Evolutionary conservation across 2,113 vertebrate species (phyloP), one percentile per base, ranked within the genome.

Genomic region (Naja naja): DNA sequence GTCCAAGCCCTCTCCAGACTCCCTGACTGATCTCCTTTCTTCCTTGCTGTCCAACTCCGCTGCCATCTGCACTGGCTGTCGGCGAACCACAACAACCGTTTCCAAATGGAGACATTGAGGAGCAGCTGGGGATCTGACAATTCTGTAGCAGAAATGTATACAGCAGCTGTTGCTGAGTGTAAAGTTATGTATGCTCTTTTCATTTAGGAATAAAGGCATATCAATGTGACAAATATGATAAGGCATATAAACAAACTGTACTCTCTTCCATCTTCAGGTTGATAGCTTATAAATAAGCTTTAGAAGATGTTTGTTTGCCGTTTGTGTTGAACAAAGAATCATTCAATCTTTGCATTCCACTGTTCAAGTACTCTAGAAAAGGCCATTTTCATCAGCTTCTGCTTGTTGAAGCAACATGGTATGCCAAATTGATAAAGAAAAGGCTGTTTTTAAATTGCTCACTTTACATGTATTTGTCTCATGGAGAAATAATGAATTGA

Each of bases 61-160:
- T 49, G 8, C 8, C 7, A n/a, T n/a, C n/a, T n/a, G n/a, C n/a
- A n/a, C n/a, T n/a, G 47, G 47, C 47, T 49, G 47, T 8, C 7
- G 47, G 47, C 8, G 1, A 49, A 9, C 47, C 47, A 10, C 47
- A 49, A 60, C 56, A 60, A 52, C 11, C 85, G 91, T 89, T 55
- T 85, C 85, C 20, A 97, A 94, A 85, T 97, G 96, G 93, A 96
- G 96, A 95, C 96, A 95, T 85, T 92, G 96, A 97, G 93, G 93
- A 96, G 92, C 52, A 94, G 91, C 0, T 69, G 91, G 95, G 94
- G 10, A 45, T 43, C 0, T 1, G 1, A 85, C 55, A 0, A 18
- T 85, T 10, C 10, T 11, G 16, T 10, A 94, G 74, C 27, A 53
- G 94, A 94, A 69, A 92, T 25, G 54, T 89, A 27, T 43, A 23